Conservation (phyloP, 2,797 vertebrate species). For the Pagetopsis macropterus region DNA sequence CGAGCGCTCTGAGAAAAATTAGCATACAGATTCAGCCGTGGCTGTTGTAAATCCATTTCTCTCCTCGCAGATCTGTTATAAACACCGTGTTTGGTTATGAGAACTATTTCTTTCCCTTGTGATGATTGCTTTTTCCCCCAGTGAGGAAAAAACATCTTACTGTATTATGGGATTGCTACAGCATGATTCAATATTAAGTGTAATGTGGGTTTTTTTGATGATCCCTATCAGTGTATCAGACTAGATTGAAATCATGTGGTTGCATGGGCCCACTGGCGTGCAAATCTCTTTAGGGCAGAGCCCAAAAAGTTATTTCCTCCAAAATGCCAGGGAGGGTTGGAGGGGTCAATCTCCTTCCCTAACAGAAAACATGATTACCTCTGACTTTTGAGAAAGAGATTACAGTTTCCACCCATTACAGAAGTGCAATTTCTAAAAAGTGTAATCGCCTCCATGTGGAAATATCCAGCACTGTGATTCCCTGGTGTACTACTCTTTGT, state of each 20-base stretch:
- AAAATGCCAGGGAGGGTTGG: slow-evolving; percentile 43
- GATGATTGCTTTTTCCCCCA: slow-evolving; percentile 46
- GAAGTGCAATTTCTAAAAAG: slow-evolving; percentile 17
- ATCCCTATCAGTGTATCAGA: slow-evolving; percentile 45
- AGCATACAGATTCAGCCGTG: slow-evolving; percentile 50
- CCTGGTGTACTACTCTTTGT: slow-evolving; percentile 3
- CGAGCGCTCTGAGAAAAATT: slow-evolving; percentile 48
- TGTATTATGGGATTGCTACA: slow-evolving; percentile 44
- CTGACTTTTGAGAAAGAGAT: slow-evolving; percentile 26
- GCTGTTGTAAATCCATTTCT: slow-evolving; percentile 61
- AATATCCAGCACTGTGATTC: slow-evolving; percentile 4
- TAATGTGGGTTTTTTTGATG: slow-evolving; percentile 13
- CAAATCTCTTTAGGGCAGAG: slow-evolving; percentile 53
- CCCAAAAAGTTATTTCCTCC: slow-evolving; percentile 59
- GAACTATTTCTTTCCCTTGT: slow-evolving; percentile 33
- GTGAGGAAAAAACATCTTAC: slow-evolving; percentile 24
- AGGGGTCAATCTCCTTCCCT: slow-evolving; percentile 54
- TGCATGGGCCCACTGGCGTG: slow-evolving; percentile 29
- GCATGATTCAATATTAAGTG: slow-evolving; percentile 47
- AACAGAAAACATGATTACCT: slow-evolving; percentile 33
- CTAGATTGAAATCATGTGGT: slow-evolving; percentile 62
- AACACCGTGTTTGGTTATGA: slow-evolving; percentile 61
- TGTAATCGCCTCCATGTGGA: slow-evolving; percentile 3
- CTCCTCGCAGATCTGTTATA: slow-evolving; percentile 53
- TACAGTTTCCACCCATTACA: slow-evolving; percentile 22